phyloP scores from a whole-genome alignment of 1,140 invertebrate species.

The Lordiphosa clarofinis region DNA sequence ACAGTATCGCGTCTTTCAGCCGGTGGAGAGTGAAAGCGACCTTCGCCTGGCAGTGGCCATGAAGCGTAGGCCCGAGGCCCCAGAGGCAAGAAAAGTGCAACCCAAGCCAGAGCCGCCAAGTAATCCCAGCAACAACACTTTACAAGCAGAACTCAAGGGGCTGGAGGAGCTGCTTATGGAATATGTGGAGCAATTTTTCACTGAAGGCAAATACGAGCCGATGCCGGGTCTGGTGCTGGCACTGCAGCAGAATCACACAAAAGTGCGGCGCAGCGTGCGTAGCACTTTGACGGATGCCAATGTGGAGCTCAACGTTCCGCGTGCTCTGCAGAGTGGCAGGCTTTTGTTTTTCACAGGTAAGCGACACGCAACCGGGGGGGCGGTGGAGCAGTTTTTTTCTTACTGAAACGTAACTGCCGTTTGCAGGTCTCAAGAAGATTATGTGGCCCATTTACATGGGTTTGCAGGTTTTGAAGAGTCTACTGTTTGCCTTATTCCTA shows the following conservation, averaged over 20 bases:
- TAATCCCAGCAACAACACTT: conserved; percentile 2
- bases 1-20: conserved; percentile 71
- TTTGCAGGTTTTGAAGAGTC: conserved; percentile 88
- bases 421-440: conserved; percentile 87
- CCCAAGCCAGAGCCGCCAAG: not conserved
- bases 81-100: not conserved
- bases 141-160: conserved; percentile 47
- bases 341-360: conserved; percentile 82
- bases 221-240: conserved; percentile 61
- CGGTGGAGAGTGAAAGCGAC: conserved; percentile 63
- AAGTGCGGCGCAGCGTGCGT: conserved; percentile 19
- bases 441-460: conserved; percentile 88
- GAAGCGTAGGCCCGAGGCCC: conserved; percentile 29
- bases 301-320: conserved; percentile 57
- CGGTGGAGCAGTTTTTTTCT: not conserved
- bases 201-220: conserved; percentile 65
- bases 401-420: not conserved
- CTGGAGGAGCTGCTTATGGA: conserved; percentile 63
- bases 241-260: conserved; percentile 57
- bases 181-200: conserved; percentile 71
- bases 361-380: not conserved
- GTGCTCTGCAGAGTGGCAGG: conserved; percentile 81
- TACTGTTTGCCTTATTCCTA: conserved; percentile 89
- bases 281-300: conserved; percentile 55
- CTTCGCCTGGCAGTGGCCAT: conserved; percentile 54